Evolutionary conservation across 2,888 invertebrate species (phyloP).

Genomic region (Scrobipalpa atriplicella): DNA sequence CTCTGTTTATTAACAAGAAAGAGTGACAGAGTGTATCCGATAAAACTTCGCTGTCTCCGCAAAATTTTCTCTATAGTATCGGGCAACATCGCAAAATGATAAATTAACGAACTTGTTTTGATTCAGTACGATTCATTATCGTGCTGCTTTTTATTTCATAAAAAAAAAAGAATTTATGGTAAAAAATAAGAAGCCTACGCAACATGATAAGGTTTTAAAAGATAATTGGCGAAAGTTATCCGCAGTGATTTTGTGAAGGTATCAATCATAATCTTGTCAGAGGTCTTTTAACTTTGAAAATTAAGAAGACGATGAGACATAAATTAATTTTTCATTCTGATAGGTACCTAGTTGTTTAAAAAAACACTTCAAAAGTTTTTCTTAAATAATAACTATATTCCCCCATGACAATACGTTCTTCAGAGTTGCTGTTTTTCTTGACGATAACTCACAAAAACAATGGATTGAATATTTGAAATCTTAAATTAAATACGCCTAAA

Average conservation of each 20-base stretch:
- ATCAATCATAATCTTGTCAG: conserved; percentile 23
- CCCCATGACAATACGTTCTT: too few relatives aligned
- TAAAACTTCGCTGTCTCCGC: conserved; percentile 62
- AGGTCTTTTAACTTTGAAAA: not conserved
- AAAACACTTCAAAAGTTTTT: too few relatives aligned
- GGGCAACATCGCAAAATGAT: conserved; percentile 59
- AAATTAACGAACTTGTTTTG: conserved; percentile 68
- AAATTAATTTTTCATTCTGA: too few relatives aligned
- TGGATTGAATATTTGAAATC: not conserved
- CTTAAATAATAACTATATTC: too few relatives aligned
- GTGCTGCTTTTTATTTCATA: conserved; percentile 43
- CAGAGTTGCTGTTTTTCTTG: too few relatives aligned
- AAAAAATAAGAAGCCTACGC: not conserved
- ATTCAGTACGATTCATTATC: conserved; percentile 65
- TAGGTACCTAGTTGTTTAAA: too few relatives aligned
- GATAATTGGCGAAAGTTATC: conserved; percentile 17
- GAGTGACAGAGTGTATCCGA: conserved; percentile 50
- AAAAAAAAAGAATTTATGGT: not conserved
- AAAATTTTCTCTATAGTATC: conserved; percentile 59
- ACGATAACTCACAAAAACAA: not conserved
- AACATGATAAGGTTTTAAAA: conserved; percentile 7
- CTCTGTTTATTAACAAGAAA: conserved; percentile 57
- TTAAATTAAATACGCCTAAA: not conserved
- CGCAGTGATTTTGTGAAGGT: conserved; percentile 4
- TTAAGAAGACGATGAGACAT: too few relatives aligned